These are phyloP conservation scores for Nephrotoma flavescens DNA, from an alignment of 2,888 invertebrate species.

Conservation along the genomic window DNA sequence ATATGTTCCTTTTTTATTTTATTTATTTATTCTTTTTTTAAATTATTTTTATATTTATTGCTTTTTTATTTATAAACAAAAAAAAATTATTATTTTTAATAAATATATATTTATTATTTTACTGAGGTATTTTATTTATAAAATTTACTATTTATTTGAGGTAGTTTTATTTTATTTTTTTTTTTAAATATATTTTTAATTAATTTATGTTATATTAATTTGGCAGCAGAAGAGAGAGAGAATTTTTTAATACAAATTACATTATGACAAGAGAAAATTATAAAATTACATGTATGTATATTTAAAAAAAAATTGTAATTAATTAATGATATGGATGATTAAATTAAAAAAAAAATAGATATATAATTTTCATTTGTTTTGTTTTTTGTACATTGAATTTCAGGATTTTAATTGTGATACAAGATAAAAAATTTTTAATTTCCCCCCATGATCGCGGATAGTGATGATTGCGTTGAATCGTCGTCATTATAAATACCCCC, in stretches of 20 bases:
- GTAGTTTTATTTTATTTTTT: not conserved
- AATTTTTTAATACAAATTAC: not conserved
- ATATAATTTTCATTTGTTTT: not conserved
- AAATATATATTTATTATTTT: not conserved
- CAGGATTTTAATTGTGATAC: not conserved
- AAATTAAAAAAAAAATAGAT: not conserved
- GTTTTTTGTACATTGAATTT: not conserved
- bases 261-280: not conserved
- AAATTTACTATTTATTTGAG: constrained; percentile 2
- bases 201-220: not conserved
- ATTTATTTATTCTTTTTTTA: constrained; percentile 8
- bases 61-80: not conserved
- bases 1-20: constrained; percentile 21
- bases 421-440: not conserved
- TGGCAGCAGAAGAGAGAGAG: not conserved
- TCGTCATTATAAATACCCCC: not conserved
- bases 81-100: not conserved
- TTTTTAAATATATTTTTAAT: not conserved
- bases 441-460: not conserved
- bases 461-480: not conserved
- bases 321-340: not conserved
- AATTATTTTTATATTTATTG: constrained; percentile 1
- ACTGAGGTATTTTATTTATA: not conserved
- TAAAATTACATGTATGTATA: not conserved
- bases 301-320: not conserved